Evolutionary conservation across 2,797 vertebrate species (phyloP), one percentile per base, ranked within the genome.

Genomic region (Phoxinus dragarum): DNA sequence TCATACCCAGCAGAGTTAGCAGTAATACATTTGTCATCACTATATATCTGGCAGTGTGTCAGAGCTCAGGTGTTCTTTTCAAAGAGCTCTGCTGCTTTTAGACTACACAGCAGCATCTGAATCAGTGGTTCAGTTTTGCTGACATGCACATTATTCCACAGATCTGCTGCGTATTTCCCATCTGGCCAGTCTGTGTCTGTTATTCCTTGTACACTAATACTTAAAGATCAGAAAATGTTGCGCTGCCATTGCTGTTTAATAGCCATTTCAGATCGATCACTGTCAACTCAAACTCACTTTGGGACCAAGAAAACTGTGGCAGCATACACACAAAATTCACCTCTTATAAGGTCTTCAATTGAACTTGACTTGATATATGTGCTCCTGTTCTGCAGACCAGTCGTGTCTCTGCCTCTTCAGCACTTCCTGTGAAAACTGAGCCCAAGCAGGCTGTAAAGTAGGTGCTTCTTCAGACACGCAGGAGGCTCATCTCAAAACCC

Each of bases 41-140:
- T 68, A 52, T 38, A 52, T 38, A 66, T 76, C 47, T 86, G 83
- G 72, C 23, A 5, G 21, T 38, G 52, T 81, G 74, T 68, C 66
- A 73, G 56, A 76, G 36, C 67, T 82, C 74, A 85, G 84, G 87
- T 88, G 87, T 82, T 77, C 44, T 31, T 61, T 73, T 38, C 56
- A 66, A n/a, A 84, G 36, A 47, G 38, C 11, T 6, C 59, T 79
- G 54, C 75, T 81, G 31, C 36, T 86, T 79, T 77, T 86, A 79
- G 87, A 42, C 67, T 68, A 67, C 52, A 40, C 85, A 81, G 85
- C 82, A 84, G 85, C 85, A 85, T 64, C 68, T 80, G 68, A 80
- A 66, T 73, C 64, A 68, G 71, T 64, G 54, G 9, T 76, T 77
- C 80, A 21, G 66, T 79, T 56, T 19, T 85, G 88, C 86, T 86